Percentiles rank a stretch among this genome's conserved stretches.
Evolutionary conservation across 2,888 invertebrate species (phyloP).

Genomic region (Allophyes oxyacanthae): DNA sequence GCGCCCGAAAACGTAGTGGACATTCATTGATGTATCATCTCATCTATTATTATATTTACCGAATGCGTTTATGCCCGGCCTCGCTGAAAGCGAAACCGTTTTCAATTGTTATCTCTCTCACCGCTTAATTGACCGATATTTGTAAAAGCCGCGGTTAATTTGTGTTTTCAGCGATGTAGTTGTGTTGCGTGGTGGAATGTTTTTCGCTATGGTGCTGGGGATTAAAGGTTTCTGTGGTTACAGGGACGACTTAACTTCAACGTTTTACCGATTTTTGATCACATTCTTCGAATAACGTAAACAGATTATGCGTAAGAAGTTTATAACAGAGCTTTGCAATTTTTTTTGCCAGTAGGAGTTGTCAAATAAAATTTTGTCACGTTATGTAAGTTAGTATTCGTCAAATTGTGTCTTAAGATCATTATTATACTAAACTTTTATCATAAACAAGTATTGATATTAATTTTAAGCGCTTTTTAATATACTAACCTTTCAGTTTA

Average conservation of each 20-base stretch:
- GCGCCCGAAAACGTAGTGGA: slow-evolving; percentile 75
- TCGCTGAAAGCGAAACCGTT: slow-evolving; percentile 84
- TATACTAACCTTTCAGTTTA: too few relatives aligned
- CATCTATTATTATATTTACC: slow-evolving; percentile 88
- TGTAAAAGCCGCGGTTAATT: slow-evolving; percentile 80
- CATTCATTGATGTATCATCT: slow-evolving; percentile 82
- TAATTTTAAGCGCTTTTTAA: too few relatives aligned
- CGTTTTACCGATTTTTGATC: background rate
- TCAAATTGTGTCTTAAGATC: too few relatives aligned
- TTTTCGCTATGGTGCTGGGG: slow-evolving; percentile 17
- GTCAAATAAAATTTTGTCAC: too few relatives aligned
- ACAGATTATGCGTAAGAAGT: too few relatives aligned
- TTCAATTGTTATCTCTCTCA: slow-evolving; percentile 85
- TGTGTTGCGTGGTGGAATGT: slow-evolving; percentile 22
- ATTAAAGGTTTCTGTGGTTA: background rate
- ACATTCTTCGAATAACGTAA: background rate
- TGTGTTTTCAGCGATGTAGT: slow-evolving; percentile 54
- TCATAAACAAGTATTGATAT: too few relatives aligned
- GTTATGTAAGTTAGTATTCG: too few relatives aligned
- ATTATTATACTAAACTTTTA: too few relatives aligned
- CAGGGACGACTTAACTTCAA: background rate
- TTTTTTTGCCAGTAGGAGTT: too few relatives aligned
- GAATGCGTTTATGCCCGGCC: slow-evolving; percentile 72
- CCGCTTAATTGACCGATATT: slow-evolving; percentile 87
- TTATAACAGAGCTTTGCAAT: too few relatives aligned